A percentile compares a stretch with the other conserved stretches of the same genome.
Evolutionary conservation across 2,888 invertebrate species (phyloP).

Genomic region (Scaptomyza reducta): DNA sequence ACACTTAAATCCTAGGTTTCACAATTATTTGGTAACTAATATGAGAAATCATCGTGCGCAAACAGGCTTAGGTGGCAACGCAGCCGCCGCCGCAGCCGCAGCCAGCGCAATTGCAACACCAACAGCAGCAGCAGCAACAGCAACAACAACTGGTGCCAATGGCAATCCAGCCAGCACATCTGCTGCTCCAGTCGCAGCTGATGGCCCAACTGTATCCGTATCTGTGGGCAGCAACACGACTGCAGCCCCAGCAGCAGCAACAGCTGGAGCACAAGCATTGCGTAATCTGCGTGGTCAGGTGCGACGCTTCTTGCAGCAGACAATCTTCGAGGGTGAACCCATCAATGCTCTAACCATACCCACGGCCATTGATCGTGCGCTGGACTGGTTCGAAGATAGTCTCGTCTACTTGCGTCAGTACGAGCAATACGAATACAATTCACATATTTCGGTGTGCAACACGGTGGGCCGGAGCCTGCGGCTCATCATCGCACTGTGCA

Average conservation of each 20-base stretch:
- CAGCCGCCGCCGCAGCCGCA: slow-evolving; percentile 3
- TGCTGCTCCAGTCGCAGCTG: not conserved
- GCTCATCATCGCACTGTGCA: slow-evolving; percentile 72
- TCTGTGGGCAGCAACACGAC: not conserved
- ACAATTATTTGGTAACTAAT: slow-evolving; percentile 61
- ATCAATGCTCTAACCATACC: slow-evolving; percentile 79
- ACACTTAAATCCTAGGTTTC: slow-evolving; percentile 43
- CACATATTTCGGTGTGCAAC: slow-evolving; percentile 82
- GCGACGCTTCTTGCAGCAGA: slow-evolving; percentile 71
- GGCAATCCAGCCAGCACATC: too few relatives aligned
- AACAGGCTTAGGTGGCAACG: slow-evolving; percentile 42
- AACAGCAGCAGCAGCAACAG: not conserved
- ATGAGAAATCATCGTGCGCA: slow-evolving; percentile 68
- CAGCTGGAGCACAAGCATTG: not conserved
- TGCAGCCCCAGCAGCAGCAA: not conserved
- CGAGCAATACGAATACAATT: slow-evolving; percentile 82
- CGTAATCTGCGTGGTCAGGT: slow-evolving; percentile 75
- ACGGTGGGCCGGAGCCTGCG: slow-evolving; percentile 78
- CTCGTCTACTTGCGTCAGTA: slow-evolving; percentile 81
- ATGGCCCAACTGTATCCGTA: not conserved
- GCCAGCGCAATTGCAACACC: slow-evolving; percentile 5
- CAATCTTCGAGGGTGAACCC: slow-evolving; percentile 76
- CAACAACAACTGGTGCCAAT: slow-evolving; percentile 1
- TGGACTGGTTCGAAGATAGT: slow-evolving; percentile 78
- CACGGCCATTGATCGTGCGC: slow-evolving; percentile 74